These are phyloP conservation scores for Linepithema humile DNA, from an alignment of 1,140 invertebrate genomes.

Conservation along the genomic window DNA sequence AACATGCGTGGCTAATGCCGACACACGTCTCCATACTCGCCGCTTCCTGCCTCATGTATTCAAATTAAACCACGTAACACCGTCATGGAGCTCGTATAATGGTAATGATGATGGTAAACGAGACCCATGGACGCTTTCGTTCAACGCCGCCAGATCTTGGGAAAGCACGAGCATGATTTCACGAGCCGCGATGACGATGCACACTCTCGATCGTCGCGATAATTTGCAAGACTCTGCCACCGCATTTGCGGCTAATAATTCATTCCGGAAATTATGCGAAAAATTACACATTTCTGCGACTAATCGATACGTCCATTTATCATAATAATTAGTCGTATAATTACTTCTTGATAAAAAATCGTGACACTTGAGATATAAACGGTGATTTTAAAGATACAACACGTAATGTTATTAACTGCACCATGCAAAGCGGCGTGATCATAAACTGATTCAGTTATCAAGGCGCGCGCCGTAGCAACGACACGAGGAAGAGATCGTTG, in stretches of 20 bases:
- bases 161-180: conserved; percentile 31
- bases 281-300: not conserved
- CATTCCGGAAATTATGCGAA: conserved; percentile 19
- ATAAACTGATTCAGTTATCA: not conserved
- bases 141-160: conserved; percentile 37
- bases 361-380: not conserved
- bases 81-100: conserved; percentile 60
- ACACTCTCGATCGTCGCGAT: conserved; percentile 36
- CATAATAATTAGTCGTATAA: not conserved
- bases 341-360: not conserved
- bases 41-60: conserved; percentile 74
- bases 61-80: conserved; percentile 75
- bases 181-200: conserved; percentile 60
- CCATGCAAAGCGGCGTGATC: not conserved
- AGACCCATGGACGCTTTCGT: conserved; percentile 58
- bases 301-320: not conserved
- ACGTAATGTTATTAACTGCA: not conserved
- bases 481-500: conserved; percentile 41
- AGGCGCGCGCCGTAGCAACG: not conserved
- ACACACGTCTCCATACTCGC: conserved; percentile 27
- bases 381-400: not conserved
- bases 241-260: conserved; percentile 21
- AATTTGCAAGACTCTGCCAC: conserved; percentile 9
- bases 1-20: conserved; percentile 70
- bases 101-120: conserved; percentile 73